phyloP scores from a whole-genome alignment of 2,113 vertebrate genomes.

The Centrocercus urophasianus region DNA sequence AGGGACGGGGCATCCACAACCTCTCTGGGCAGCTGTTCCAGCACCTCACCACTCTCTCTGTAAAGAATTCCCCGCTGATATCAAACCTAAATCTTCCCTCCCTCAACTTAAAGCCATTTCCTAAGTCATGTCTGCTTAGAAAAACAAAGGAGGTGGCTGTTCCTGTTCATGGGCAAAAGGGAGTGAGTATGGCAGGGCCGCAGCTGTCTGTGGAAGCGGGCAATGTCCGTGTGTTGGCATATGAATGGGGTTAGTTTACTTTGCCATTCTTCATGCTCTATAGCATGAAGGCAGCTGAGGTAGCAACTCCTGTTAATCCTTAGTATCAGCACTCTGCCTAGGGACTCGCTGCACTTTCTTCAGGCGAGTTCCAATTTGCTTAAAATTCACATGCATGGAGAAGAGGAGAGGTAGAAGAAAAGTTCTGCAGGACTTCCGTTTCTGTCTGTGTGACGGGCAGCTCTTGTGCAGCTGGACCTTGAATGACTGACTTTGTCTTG shows the following conservation, averaged over 20 bases:
- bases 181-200: background rate
- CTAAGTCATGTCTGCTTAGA: background rate
- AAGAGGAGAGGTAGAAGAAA: background rate
- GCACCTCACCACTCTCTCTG: too few species aligned
- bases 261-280: background rate
- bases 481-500: background rate
- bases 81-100: too few species aligned
- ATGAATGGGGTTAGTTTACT: background rate
- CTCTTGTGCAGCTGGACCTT: background rate
- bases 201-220: background rate
- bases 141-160: background rate
- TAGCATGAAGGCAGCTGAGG: background rate
- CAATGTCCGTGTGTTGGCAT: background rate
- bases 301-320: background rate
- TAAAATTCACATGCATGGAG: fast-evolving
- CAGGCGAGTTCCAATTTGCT: background rate
- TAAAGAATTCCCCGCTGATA: too few species aligned
- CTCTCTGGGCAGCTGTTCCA: too few species aligned
- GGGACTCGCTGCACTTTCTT: background rate
- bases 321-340: background rate
- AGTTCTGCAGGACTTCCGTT: background rate
- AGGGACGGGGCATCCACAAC: too few species aligned
- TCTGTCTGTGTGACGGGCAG: background rate
- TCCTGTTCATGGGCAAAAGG: background rate
- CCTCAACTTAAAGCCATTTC: too few species aligned